These are phyloP conservation scores for Rhagologus leucostigma DNA, from an alignment of 2,113 vertebrate genomes.

Conservation along the genomic window DNA sequence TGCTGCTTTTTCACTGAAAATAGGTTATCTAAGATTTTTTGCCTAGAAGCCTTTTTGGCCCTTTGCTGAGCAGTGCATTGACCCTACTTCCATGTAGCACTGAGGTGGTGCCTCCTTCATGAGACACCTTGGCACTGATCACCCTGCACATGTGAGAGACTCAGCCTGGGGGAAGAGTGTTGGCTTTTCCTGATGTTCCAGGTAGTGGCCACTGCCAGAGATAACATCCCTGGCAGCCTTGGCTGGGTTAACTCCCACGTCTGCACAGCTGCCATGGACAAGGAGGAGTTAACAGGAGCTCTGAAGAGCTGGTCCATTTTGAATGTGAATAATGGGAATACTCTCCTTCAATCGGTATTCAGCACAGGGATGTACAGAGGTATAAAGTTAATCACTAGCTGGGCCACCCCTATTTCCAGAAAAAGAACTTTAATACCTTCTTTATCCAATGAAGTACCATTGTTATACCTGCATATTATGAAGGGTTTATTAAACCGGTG, in stretches of 20 bases:
- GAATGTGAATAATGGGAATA: conserved; percentile 61
- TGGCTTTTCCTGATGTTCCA: not conserved
- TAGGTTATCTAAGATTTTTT: not conserved
- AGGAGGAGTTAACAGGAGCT: conserved; percentile 37
- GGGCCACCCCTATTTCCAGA: conserved; percentile 67
- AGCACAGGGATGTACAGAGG: conserved; percentile 63
- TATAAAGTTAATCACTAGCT: conserved; percentile 71
- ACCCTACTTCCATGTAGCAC: not conserved
- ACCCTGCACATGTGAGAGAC: accelerated
- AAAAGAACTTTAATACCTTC: conserved; percentile 75
- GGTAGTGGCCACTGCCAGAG: not conserved
- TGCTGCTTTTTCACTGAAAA: not conserved
- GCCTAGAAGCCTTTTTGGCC: not conserved
- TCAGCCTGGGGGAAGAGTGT: not conserved
- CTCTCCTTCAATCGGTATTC: conserved; percentile 73
- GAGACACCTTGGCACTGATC: accelerated
- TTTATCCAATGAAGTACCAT: conserved; percentile 72
- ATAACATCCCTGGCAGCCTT: not conserved
- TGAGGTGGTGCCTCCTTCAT: not conserved
- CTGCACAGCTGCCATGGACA: not conserved
- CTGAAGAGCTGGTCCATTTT: not conserved
- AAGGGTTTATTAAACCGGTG: conserved; percentile 77
- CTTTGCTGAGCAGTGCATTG: not conserved
- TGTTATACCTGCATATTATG: conserved; percentile 79
- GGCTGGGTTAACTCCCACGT: not conserved